phyloP scores from a whole-genome alignment of 2,888 invertebrate genomes.

The Kuschelorhynchus macadamiae region DNA sequence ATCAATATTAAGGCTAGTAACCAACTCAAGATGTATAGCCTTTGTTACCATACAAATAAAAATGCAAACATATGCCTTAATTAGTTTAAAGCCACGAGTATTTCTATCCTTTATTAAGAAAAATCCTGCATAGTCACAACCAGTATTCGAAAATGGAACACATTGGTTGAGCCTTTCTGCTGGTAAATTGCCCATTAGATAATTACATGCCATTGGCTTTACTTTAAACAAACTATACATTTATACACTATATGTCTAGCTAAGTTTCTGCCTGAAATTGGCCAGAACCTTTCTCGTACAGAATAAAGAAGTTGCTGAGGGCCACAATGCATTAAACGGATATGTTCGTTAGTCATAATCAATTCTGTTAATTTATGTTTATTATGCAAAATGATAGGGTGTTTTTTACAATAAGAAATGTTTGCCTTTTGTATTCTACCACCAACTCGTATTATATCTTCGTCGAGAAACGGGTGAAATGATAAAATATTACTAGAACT shows the following conservation, averaged over 20 bases:
- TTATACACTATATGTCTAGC: conserved; percentile 17
- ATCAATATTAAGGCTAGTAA: neutral
- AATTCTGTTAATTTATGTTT: no score
- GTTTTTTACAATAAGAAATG: no score
- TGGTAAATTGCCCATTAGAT: conserved; percentile 15
- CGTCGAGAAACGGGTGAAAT: no score
- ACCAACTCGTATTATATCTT: no score
- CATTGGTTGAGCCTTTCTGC: neutral
- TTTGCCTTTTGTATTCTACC: no score
- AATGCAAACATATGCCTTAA: neutral
- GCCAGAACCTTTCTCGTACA: conserved; percentile 11
- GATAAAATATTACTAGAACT: no score
- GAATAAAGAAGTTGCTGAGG: conserved; percentile 1
- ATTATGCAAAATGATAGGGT: no score
- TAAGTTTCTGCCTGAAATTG: conserved; percentile 8
- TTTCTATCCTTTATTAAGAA: conserved; percentile 9
- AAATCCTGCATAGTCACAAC: conserved; percentile 16
- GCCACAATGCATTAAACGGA: conserved; percentile 7
- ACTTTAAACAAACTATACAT: conserved; percentile 38
- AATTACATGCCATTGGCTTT: neutral
- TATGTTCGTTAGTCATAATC: no score
- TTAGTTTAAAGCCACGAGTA: neutral
- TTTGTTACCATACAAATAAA: conserved; percentile 9
- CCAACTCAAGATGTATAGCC: conserved; percentile 5
- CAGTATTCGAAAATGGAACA: conserved; percentile 10